phyloP scores from a whole-genome alignment of 92 coral and sea anemone species.

The Porites divaricata region DNA sequence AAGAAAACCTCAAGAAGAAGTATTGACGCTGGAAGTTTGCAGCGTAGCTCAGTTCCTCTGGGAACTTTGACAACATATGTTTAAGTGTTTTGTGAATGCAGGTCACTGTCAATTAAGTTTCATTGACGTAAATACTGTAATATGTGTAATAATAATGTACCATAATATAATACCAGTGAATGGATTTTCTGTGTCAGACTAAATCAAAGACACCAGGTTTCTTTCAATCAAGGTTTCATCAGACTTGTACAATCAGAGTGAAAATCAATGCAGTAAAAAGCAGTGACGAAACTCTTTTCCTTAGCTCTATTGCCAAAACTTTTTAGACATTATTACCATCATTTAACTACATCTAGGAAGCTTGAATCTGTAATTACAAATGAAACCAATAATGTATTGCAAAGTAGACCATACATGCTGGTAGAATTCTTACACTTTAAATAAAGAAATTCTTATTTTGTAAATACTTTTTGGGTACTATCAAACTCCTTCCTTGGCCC shows the following conservation, averaged over 20 bases:
- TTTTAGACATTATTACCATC: not conserved
- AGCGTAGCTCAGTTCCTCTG: constrained; percentile 88
- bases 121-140: not conserved
- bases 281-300: not conserved
- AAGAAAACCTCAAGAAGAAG: constrained; percentile 66
- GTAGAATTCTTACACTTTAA: not conserved
- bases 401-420: not conserved
- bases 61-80: constrained; percentile 73
- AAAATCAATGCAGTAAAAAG: no score
- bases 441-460: no score
- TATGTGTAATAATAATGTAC: not conserved
- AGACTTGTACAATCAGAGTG: no score
- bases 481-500: no score
- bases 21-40: constrained; percentile 79
- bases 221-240: no score
- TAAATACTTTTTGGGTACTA: no score
- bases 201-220: not conserved
- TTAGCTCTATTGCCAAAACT: not conserved
- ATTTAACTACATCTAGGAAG: no score
- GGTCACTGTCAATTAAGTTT: not conserved
- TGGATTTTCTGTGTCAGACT: not conserved
- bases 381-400: not conserved
- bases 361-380: not conserved
- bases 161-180: not conserved
- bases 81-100: not conserved